These are phyloP conservation scores for Orchestes rusci DNA, from an alignment of 2,888 invertebrate genomes.

Conservation along the genomic window DNA sequence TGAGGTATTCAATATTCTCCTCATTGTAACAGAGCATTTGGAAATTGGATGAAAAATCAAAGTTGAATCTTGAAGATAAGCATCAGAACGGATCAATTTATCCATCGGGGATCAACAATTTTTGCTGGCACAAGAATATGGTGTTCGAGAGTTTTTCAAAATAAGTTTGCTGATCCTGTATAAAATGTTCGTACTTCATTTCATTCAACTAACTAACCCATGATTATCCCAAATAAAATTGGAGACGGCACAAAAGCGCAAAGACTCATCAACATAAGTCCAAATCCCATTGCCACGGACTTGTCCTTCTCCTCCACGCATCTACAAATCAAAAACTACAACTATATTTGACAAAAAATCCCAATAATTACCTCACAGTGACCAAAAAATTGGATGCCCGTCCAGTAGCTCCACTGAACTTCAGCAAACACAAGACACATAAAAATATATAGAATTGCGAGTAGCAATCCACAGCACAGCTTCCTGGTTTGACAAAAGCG, in stretches of 20 bases:
- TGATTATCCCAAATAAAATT: conserved; percentile 65
- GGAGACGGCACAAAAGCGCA: conserved; percentile 71
- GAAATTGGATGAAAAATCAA: no score
- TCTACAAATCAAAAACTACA: conserved; percentile 36
- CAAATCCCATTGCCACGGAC: conserved; percentile 64
- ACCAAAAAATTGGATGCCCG: conserved; percentile 57
- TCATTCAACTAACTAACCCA: no score
- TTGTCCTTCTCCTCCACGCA: conserved; percentile 69
- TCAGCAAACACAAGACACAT: conserved; percentile 50
- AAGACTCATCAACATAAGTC: conserved; percentile 60
- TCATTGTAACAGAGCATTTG: no score
- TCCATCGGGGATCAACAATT: no score
- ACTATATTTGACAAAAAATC: background rate
- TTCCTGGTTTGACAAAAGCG: conserved; percentile 46
- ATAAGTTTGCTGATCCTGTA: no score
- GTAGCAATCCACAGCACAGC: conserved; percentile 52
- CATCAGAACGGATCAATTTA: no score
- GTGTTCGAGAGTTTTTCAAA: no score
- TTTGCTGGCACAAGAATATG: no score
- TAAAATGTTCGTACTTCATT: no score
- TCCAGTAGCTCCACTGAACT: conserved; percentile 54
- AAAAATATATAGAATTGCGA: conserved; percentile 50
- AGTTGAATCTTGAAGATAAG: no score
- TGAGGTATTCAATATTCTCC: no score
- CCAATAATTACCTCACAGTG: conserved; percentile 46